Percentiles rank a stretch among this genome's conserved stretches.
phyloP scores from a whole-genome alignment of 2,113 vertebrate genomes.

The Origma solitaria region DNA sequence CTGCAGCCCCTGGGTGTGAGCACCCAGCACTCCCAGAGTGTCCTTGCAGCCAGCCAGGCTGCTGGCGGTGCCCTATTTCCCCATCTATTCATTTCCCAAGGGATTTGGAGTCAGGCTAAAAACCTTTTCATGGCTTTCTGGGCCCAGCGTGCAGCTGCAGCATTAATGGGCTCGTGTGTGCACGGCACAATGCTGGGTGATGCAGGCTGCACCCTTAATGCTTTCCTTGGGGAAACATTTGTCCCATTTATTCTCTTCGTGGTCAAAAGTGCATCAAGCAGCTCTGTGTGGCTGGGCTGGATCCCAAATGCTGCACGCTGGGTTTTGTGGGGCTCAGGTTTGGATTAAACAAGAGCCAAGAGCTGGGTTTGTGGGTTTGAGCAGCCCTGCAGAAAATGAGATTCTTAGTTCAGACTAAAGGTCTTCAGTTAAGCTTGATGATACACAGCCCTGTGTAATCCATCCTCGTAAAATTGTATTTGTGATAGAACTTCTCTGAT shows the following conservation, averaged over 20 bases:
- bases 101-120: neutral
- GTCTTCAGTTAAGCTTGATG: neutral
- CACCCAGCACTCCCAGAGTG: neutral
- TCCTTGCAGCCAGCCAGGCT: neutral
- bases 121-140: neutral
- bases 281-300: neutral
- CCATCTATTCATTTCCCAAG: neutral
- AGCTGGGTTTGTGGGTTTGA: neutral
- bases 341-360: neutral
- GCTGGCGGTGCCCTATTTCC: neutral
- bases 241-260: neutral
- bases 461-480: neutral
- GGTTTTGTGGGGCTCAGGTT: neutral
- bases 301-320: fast-evolving
- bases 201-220: neutral
- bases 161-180: fast-evolving
- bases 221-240: neutral
- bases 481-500: neutral
- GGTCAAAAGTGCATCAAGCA: neutral
- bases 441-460: neutral
- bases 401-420: neutral
- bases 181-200: neutral
- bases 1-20: fast-evolving
- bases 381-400: neutral
- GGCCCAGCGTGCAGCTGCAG: neutral